Evolutionary conservation across 2,113 vertebrate species (phyloP), one percentile per base, ranked within the genome.

Genomic region (Kryptolebias marmoratus): DNA sequence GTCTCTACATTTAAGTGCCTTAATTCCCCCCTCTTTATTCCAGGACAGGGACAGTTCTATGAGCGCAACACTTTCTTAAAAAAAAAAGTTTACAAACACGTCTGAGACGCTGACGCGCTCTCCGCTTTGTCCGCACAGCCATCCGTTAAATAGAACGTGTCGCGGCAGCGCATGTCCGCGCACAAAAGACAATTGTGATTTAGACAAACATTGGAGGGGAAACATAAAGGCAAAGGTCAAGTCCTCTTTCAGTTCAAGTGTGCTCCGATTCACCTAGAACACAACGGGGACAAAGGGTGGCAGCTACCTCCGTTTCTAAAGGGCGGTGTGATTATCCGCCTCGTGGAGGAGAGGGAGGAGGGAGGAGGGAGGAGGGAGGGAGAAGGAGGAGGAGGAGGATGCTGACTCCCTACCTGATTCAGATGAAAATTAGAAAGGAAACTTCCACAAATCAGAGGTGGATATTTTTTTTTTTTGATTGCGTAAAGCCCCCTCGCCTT

Each of bases 161-260:
- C 96, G 97, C 94, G 95, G 94, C 92, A 93, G 94, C 96, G 94
- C 96, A 94, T 93, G 95, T 95, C 94, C 83, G 93, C 94, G 90
- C 95, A 97, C 95, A 96, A 96, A 95, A 94, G 94, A 95, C 94
- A 94, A 97, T 98, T 98, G 97, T 97, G 95, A 95, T 98, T 97
- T 96, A 96, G 96, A 95, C 96, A 98, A 98, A 98, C 96, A 98
- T 95, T 94, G 94, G 94, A 93, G 93, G 39, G 93, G 93, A 94
- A 94, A 95, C 95, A 97, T 95, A 96, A 97, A 96, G 95, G 94
- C 96, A 96, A 96, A 98, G 97, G 97, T 98, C 97, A 98, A 97
- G 96, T 97, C 95, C 95, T 95, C 95, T 97, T 96, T 90, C 95
- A 96, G 94, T 94, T 95, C 94, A 96, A 97, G 96, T 96, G 95